Percentiles rank a stretch among this genome's conserved stretches.
These are phyloP conservation scores for Strix aluco DNA, from an alignment of 2,113 vertebrate species.

Conservation along the genomic window DNA sequence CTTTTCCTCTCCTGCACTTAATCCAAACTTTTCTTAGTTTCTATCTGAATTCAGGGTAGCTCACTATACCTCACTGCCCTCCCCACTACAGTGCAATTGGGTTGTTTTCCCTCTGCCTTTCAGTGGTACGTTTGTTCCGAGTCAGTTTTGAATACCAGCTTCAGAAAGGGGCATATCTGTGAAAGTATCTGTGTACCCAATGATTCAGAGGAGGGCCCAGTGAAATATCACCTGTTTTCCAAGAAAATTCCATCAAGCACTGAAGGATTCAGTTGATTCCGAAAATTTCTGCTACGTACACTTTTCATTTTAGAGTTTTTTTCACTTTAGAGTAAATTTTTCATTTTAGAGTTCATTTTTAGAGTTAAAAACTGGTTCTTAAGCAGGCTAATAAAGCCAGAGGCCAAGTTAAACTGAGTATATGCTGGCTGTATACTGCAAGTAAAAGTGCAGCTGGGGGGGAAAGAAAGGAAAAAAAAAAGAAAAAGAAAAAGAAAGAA, in stretches of 20 bases:
- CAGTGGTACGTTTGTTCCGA: neutral
- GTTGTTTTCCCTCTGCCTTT: neutral
- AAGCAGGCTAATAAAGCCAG: neutral
- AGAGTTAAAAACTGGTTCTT: neutral
- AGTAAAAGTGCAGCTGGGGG: neutral
- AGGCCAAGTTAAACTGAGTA: neutral
- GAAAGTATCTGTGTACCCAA: neutral
- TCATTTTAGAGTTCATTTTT: neutral
- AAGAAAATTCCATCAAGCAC: neutral
- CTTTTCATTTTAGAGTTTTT: neutral
- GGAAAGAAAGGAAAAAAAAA: neutral
- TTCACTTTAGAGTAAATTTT: neutral
- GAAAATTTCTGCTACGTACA: neutral
- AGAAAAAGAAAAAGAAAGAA: neutral
- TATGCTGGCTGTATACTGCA: neutral
- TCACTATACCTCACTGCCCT: neutral
- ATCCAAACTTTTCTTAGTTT: neutral
- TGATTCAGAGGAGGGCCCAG: neutral
- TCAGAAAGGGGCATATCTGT: neutral
- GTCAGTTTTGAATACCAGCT: neutral
- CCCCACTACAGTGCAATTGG: neutral
- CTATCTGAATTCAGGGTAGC: neutral
- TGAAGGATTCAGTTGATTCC: neutral
- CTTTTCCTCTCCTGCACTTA: neutral
- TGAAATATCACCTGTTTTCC: neutral